Evolutionary conservation across 2,888 invertebrate species (phyloP).

Genomic region (Lycaena phlaeas): DNA sequence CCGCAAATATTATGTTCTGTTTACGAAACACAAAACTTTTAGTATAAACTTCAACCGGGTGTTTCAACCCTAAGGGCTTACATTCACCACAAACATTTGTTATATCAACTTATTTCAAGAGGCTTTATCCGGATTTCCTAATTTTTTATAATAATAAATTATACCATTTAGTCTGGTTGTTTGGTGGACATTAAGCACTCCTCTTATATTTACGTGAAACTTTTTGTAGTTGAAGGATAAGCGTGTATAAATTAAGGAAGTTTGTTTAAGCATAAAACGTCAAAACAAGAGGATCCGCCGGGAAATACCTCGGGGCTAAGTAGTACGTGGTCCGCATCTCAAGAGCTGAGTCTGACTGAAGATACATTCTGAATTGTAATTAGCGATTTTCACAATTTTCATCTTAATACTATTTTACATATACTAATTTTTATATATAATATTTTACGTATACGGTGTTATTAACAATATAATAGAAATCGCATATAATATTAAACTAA

Average conservation of each 20-base stretch:
- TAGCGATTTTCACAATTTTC: conserved; percentile 5
- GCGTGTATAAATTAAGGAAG: conserved; percentile 9
- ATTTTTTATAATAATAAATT: not conserved
- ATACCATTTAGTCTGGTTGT: too few species aligned
- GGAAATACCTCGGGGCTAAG: conserved; percentile 8
- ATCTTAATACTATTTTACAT: not conserved
- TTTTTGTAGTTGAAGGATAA: not conserved
- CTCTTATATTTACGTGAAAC: not conserved
- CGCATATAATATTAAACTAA: too few species aligned
- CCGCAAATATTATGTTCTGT: too few species aligned
- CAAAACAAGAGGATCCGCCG: conserved; percentile 10
- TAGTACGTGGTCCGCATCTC: conserved; percentile 8
- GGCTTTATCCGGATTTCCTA: not conserved
- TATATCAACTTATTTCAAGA: too few species aligned
- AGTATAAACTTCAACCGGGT: too few species aligned
- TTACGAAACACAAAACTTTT: too few species aligned
- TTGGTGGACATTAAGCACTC: not conserved
- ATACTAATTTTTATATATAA: too few species aligned
- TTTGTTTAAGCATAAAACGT: conserved; percentile 7
- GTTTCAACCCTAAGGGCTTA: too few species aligned
- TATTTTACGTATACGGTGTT: too few species aligned
- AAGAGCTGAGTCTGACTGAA: conserved; percentile 1
- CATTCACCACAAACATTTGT: too few species aligned
- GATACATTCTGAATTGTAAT: conserved; percentile 9
- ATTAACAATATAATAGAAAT: too few species aligned